Percentiles rank a stretch among this genome's conserved stretches.
Conservation (phyloP, 2,888 invertebrate genomes). For the Cyaniris semiargus region DNA sequence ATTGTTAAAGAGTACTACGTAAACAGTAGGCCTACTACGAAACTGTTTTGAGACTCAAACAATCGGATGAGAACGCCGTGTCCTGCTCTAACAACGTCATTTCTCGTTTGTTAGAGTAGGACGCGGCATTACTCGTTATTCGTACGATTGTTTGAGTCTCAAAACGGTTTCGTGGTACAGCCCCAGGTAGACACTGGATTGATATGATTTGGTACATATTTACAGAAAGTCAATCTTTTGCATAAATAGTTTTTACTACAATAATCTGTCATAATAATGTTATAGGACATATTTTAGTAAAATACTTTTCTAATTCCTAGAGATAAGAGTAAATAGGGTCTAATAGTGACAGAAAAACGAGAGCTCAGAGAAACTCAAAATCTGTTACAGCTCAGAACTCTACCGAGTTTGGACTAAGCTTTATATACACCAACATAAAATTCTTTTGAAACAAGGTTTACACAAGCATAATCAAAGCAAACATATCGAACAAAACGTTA, state of each 20-base stretch:
- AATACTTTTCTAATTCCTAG: background rate
- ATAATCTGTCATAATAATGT: too few species aligned
- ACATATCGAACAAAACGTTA: background rate
- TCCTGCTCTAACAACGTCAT: too few species aligned
- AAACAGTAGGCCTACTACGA: too few species aligned
- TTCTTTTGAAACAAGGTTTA: background rate
- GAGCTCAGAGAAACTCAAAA: background rate
- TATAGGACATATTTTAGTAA: too few species aligned
- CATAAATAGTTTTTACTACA: too few species aligned
- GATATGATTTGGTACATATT: slow-evolving; percentile 10
- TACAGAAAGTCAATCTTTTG: background rate
- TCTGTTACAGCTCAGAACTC: background rate
- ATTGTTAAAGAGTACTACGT: background rate
- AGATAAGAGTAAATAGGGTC: background rate
- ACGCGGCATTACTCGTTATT: too few species aligned
- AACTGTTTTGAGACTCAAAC: too few species aligned
- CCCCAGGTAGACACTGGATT: background rate
- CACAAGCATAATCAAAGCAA: background rate
- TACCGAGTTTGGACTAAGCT: background rate
- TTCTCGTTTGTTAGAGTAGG: too few species aligned
- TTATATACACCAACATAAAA: too few species aligned
- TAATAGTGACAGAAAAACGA: background rate
- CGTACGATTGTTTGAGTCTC: too few species aligned
- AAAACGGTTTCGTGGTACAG: too few species aligned
- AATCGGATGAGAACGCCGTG: too few species aligned